Base-by-base conservation (phyloP, 92 coral and sea anemone genomes). In the Paramuricea clavata region DNA sequence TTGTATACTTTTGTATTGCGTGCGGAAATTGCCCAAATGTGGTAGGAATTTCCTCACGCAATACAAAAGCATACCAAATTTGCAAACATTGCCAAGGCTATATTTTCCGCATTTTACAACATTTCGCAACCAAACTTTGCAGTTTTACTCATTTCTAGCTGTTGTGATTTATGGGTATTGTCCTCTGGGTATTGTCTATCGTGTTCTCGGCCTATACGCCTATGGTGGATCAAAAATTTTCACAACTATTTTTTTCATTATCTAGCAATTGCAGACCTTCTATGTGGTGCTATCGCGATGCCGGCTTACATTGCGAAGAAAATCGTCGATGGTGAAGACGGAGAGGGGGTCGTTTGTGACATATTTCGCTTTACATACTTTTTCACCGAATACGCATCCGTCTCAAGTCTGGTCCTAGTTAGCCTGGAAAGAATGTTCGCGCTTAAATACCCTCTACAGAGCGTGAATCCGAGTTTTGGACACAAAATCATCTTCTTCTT, bases 251-350 rank as follows among this genome's bases (percentile, higher is more conserved):
- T 68, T 23, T 43, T 87, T 79, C 74, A 95, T 96, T 54, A 0
- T 61, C 86, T 97, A 52, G 98, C 99, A 43, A 78, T 97, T 5
- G 99, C 99, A 7, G 99, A 97, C 87, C 87, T 97, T 22, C 85
- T 97, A 59, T 95, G 94, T 33, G 99, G 99, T 6, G 77, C 89
- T 11, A 71, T 97, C 16, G 99, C 99, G 4, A 94, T 97, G 97
- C 99, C 99, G 15, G 89, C 95, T 31, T 97, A 97, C 93, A 93
- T 94, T 30, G 65, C 93, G 19, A 97, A 97, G 84, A 97, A 97
- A 84, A 54, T 97, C 27, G 90, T 41, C 17, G 83, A 87, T 32
- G 83, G 91, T 23, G 81, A 73, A 11, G 42, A 82, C 28, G 57
- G 75, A n/a, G 93, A 88, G 60, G 73, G 80, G 42, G 78, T 83